Evolutionary conservation across 2,113 vertebrate species (phyloP), one percentile per base, ranked within the genome.

Genomic region (Sitta europaea): DNA sequence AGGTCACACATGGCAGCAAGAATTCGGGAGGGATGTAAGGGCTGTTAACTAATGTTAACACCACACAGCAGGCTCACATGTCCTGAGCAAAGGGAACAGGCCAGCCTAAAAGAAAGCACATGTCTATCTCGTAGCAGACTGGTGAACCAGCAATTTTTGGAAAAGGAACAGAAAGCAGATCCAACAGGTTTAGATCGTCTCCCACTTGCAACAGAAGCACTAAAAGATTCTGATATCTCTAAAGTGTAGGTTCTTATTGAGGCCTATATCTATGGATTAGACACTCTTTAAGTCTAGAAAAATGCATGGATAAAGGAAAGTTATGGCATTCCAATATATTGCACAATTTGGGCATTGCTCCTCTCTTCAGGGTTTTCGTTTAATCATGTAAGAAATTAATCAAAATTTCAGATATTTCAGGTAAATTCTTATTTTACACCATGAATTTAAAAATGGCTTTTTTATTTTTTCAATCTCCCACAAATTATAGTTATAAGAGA

Each of bases 121-220:
- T 0, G 0, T 43, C 1, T 19, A 22, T 53, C 31, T 65, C 12
- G 29, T 21, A 73, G 54, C 20, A 73, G 42, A 54, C 4, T 48
- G 36, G 15, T 40, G 23, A 59, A 61, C 31, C 4, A 0, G 16
- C 17, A 68, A 42, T 73, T 91, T 50, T 36, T 7, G 4, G 15
- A 36, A 79, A 88, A 83, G 14, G 19, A 57, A 55, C n/a, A 84
- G 35, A 90, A 40, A 73, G 20, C 59, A 40, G 43, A 78, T 24
- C 58, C 61, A 21, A 67, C 16, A 86, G 22, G 48, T 20, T 43
- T 36, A 72, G 7, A 16, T 73, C 33, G 76, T 51, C 45, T 80
- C 43, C 42, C 63, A 70, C 58, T 76, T 31, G 33, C 0, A 66
- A 19, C 3, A 50, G n/a, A 77, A 54, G 55, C 3, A 6, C 21